Evolutionary conservation across 1,140 invertebrate genomes (phyloP).

Genomic region (Conus betulinus): DNA sequence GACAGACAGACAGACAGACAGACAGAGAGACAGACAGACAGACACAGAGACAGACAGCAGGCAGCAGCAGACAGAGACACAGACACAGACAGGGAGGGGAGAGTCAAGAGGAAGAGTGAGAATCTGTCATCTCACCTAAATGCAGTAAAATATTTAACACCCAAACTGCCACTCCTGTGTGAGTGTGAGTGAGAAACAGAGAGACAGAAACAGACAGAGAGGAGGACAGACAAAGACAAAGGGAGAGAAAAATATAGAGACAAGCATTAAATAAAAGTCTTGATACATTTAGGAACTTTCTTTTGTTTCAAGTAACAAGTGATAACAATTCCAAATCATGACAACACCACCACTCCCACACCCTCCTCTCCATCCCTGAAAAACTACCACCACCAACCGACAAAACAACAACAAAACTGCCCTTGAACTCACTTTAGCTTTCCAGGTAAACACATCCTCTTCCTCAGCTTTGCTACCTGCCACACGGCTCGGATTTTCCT

Average conservation of each 20-base stretch:
- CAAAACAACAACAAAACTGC: too few relatives aligned
- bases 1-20: not conserved
- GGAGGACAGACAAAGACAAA: not conserved
- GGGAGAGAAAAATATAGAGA: not conserved
- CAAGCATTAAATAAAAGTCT: not conserved
- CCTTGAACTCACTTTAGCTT: slow-evolving; percentile 50
- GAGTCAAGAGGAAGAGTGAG: not conserved
- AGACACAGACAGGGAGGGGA: not conserved
- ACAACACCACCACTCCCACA: too few relatives aligned
- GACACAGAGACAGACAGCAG: not conserved
- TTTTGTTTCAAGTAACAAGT: too few relatives aligned
- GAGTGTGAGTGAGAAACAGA: not conserved
- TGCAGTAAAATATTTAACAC: too few relatives aligned
- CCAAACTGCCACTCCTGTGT: too few relatives aligned
- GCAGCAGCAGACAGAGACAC: not conserved
- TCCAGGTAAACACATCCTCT: slow-evolving; percentile 58
- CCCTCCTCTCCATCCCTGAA: too few relatives aligned
- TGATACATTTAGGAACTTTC: too few relatives aligned
- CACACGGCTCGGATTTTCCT: slow-evolving; percentile 24
- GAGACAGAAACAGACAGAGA: not conserved
- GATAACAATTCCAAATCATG: too few relatives aligned
- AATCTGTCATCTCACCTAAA: too few relatives aligned
- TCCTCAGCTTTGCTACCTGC: slow-evolving; percentile 49
- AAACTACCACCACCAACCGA: not conserved
- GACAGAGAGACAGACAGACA: not conserved